Percentiles rank a stretch among this genome's conserved stretches.
phyloP scores from a whole-genome alignment of 2,113 vertebrate genomes.

The Pelecanoides urinatrix region DNA sequence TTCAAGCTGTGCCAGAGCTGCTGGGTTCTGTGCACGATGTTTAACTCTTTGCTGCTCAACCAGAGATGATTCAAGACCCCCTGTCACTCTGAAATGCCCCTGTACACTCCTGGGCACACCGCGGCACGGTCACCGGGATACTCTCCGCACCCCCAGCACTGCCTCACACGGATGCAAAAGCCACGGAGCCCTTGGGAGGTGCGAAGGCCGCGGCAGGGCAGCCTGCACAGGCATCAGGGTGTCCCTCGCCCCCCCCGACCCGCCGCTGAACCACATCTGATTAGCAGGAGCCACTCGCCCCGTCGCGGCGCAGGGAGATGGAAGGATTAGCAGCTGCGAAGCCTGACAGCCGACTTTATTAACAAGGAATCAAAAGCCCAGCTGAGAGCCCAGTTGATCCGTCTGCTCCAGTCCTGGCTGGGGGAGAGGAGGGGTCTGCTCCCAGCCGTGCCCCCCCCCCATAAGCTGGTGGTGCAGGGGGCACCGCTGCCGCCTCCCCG shows the following conservation, averaged over 20 bases:
- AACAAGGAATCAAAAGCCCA: constrained; percentile 53
- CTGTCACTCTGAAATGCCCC: background rate
- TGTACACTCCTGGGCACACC: accelerated
- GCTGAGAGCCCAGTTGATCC: constrained; percentile 32
- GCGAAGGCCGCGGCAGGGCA: background rate
- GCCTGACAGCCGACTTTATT: constrained; percentile 43
- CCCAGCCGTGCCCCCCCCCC: background rate
- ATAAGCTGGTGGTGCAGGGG: background rate
- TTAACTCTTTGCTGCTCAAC: background rate
- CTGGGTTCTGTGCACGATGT: background rate
- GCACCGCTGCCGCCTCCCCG: background rate
- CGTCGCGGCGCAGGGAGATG: background rate
- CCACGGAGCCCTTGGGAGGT: background rate
- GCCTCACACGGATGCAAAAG: accelerated
- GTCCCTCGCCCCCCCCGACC: too few species aligned
- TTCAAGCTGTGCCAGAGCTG: background rate
- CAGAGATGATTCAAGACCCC: background rate
- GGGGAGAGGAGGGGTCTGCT: background rate
- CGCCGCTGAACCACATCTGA: too few species aligned
- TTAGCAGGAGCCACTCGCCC: background rate
- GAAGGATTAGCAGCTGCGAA: constrained; percentile 43
- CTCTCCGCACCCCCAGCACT: accelerated
- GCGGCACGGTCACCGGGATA: accelerated
- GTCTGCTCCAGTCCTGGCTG: background rate
- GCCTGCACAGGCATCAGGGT: background rate